phyloP scores from a whole-genome alignment of 2,113 vertebrate species.

The Zosterops lateralis region DNA sequence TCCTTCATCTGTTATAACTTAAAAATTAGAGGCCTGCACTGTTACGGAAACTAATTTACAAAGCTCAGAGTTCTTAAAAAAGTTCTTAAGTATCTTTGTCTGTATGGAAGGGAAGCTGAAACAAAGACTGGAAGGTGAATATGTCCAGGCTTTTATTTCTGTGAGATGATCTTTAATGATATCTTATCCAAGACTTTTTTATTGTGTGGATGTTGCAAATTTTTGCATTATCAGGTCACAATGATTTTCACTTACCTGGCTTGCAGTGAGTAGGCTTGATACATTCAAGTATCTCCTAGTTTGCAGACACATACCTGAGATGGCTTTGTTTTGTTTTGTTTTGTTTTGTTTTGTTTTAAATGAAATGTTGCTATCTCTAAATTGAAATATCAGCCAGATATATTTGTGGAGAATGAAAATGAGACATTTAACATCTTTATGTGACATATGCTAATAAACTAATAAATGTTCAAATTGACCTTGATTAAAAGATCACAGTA shows the following conservation, averaged over 20 bases:
- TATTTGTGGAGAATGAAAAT: not conserved
- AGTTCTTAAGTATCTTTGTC: not conserved
- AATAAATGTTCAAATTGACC: not conserved
- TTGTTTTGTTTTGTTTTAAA: not conserved
- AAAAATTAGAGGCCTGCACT: not conserved
- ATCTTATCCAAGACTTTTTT: not conserved
- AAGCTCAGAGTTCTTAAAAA: not conserved
- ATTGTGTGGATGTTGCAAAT: not conserved
- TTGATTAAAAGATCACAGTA: not conserved
- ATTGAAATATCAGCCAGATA: not conserved
- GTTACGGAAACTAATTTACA: not conserved
- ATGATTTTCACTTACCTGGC: not conserved
- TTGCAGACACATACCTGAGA: not conserved
- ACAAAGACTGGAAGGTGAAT: not conserved
- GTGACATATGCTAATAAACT: not conserved
- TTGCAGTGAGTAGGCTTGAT: not conserved
- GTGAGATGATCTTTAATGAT: not conserved
- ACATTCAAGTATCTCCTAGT: not conserved
- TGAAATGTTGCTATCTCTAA: not conserved
- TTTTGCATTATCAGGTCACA: not conserved
- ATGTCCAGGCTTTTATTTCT: not conserved
- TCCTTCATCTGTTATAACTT: not conserved
- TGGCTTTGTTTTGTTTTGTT: not conserved
- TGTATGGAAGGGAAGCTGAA: not conserved
- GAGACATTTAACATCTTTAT: not conserved